A percentile compares a stretch with the other conserved stretches of the same genome.
Conservation (phyloP, 2,113 vertebrate genomes). For the Channa maculata region DNA sequence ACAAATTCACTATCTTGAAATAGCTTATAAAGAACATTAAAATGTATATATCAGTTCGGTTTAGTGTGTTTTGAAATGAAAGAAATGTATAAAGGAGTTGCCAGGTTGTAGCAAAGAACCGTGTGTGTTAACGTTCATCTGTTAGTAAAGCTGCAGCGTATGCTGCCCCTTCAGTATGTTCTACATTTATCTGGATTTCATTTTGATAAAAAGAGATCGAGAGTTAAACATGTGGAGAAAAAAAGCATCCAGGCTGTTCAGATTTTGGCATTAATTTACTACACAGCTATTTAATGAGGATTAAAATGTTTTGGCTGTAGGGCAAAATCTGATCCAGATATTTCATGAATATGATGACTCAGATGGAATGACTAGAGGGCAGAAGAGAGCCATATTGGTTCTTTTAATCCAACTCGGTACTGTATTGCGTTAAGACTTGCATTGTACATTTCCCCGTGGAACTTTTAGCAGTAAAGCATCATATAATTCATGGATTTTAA, state of each 20-base stretch:
- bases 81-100: conserved; percentile 50
- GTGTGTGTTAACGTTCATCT: conserved; percentile 56
- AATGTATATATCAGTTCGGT: conserved; percentile 51
- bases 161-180: conserved; percentile 8
- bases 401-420: conserved; percentile 20
- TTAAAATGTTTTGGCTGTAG: conserved; percentile 52
- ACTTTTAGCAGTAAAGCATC: conserved; percentile 18
- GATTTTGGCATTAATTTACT: conserved; percentile 57
- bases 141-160: conserved; percentile 1
- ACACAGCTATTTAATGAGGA: conserved; percentile 62
- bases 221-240: conserved; percentile 31
- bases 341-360: conserved; percentile 32
- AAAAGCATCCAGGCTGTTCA: conserved; percentile 12
- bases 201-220: conserved; percentile 26
- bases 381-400: conserved; percentile 70
- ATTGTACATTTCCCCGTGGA: conserved; percentile 13
- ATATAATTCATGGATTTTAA: conserved; percentile 31
- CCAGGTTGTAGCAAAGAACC: conserved; percentile 67
- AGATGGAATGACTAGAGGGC: conserved; percentile 67
- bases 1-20: conserved; percentile 70
- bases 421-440: conserved; percentile 9
- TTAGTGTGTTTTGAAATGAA: conserved; percentile 72
- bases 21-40: conserved; percentile 34
- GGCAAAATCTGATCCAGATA: conserved; percentile 36
- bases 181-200: conserved; percentile 48